Percentiles rank a stretch among this genome's conserved stretches.
These are phyloP conservation scores for Galerucella pusilla DNA, from an alignment of 2,888 invertebrate species.

Conservation along the genomic window DNA sequence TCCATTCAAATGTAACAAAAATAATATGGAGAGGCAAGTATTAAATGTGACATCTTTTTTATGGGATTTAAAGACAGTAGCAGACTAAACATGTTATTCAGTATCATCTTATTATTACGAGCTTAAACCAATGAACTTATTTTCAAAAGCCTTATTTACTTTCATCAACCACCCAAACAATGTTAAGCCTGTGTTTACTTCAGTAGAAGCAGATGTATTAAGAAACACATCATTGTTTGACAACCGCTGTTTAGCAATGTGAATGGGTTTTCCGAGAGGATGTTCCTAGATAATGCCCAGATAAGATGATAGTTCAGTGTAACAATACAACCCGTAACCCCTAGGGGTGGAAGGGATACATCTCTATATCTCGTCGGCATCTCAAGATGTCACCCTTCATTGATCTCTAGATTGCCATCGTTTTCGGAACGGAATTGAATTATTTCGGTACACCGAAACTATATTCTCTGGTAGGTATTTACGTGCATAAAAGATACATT, in stretches of 20 bases:
- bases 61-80: no score
- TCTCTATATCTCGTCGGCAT: conserved; percentile 14
- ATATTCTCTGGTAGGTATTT: conserved; percentile 46
- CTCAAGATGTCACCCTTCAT: conserved; percentile 60
- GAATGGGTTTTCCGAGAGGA: conserved; percentile 52
- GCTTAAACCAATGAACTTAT: no score
- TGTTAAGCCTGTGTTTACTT: no score
- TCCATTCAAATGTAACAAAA: no score
- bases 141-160: no score
- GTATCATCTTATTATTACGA: no score
- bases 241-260: conserved; percentile 38
- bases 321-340: conserved; percentile 61
- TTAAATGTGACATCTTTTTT: no score
- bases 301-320: conserved; percentile 64
- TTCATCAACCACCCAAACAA: no score
- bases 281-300: conserved; percentile 56
- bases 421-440: conserved; percentile 63
- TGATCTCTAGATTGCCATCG: conserved; percentile 62
- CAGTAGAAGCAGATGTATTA: background rate
- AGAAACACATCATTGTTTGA: conserved; percentile 53
- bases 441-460: conserved; percentile 63
- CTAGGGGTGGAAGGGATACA: conserved; percentile 42
- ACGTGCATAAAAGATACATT: conserved; percentile 31
- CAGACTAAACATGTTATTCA: no score
- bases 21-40: no score